Conservation (phyloP, 2,888 invertebrate species). For the Agrotis segetum region DNA sequence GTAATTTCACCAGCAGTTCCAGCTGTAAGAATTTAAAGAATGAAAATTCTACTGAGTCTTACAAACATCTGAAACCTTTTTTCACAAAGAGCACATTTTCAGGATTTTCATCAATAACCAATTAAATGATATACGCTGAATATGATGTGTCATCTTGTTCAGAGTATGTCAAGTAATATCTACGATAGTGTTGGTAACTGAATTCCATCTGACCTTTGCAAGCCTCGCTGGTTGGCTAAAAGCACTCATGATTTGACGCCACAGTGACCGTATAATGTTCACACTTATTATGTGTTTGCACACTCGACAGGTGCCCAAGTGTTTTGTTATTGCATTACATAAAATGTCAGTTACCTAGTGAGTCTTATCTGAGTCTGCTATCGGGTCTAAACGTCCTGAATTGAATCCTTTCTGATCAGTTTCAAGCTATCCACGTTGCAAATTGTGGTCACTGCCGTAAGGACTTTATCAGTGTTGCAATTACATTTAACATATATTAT, state of each 20-base stretch:
- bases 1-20: too few relatives aligned
- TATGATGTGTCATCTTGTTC: neutral
- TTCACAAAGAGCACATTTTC: too few relatives aligned
- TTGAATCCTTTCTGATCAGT: too few relatives aligned
- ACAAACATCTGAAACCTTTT: too few relatives aligned
- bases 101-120: too few relatives aligned
- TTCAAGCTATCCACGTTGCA: too few relatives aligned
- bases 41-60: neutral
- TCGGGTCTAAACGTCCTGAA: too few relatives aligned
- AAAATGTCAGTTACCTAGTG: neutral
- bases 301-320: constrained; percentile 13
- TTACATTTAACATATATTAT: too few relatives aligned
- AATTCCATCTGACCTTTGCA: constrained; percentile 26
- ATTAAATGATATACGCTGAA: neutral
- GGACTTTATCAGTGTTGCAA: too few relatives aligned
- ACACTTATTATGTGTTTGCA: constrained; percentile 24
- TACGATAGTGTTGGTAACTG: neutral
- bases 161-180: neutral
- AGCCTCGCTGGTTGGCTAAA: constrained; percentile 21
- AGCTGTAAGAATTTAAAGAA: neutral
- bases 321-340: constrained; percentile 20
- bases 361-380: neutral
- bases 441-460: too few relatives aligned
- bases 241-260: constrained; percentile 16
- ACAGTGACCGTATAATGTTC: constrained; percentile 28